phyloP scores from a whole-genome alignment of 2,888 invertebrate species.

The Hyppa rectilinea region DNA sequence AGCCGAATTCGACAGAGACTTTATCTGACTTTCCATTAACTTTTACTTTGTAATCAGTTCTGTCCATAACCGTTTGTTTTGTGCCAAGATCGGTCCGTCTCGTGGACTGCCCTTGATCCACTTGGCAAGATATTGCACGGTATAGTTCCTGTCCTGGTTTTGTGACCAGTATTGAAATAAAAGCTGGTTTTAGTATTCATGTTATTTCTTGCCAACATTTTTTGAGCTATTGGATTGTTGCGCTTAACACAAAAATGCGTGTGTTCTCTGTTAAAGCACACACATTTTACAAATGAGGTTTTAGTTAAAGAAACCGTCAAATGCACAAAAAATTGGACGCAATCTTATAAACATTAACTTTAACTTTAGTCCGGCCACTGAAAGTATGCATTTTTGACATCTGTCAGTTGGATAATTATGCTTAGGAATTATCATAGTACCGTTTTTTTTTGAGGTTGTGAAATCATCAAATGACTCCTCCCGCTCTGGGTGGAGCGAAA shows the following conservation, averaged over 20 bases:
- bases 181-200: conserved; percentile 35
- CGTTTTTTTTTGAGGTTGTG: too few species aligned
- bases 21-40: conserved; percentile 40
- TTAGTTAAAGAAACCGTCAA: background rate
- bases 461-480: too few species aligned
- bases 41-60: conserved; percentile 44
- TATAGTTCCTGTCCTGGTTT: conserved; percentile 5
- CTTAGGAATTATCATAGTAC: too few species aligned
- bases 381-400: too few species aligned
- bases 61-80: conserved; percentile 35
- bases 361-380: too few species aligned
- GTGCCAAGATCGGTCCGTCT: conserved; percentile 45
- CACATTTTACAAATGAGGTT: too few species aligned
- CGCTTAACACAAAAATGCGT: background rate
- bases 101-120: conserved; percentile 46
- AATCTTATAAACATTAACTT: too few species aligned
- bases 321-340: background rate
- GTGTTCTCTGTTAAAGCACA: background rate
- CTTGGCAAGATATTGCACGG: conserved; percentile 40
- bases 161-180: conserved; percentile 28
- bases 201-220: conserved; percentile 29
- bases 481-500: too few species aligned
- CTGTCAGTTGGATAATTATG: too few species aligned
- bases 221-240: background rate
- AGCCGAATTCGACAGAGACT: conserved; percentile 24